Conservation (phyloP, 1,140 invertebrate species). For the Saccostrea echinata region DNA sequence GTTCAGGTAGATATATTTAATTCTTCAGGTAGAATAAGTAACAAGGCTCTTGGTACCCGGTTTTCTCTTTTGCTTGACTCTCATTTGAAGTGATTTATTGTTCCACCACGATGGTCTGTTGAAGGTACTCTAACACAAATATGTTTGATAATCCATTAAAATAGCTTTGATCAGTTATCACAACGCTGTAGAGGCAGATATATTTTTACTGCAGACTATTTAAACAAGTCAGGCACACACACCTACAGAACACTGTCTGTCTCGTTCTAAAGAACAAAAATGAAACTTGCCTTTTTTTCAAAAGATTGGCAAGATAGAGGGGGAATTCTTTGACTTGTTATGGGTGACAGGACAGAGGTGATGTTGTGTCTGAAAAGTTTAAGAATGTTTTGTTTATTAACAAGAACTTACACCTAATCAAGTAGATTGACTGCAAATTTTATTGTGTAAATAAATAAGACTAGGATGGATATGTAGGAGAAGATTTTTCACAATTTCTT, state of each 20-base stretch:
- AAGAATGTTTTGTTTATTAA: neutral
- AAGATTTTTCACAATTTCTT: too few species aligned
- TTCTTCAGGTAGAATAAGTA: neutral
- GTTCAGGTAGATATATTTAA: constrained; percentile 23
- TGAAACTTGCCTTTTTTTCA: neutral
- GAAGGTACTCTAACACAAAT: constrained; percentile 31
- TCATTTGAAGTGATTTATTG: constrained; percentile 32
- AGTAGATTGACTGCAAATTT: too few species aligned
- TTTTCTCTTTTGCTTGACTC: neutral
- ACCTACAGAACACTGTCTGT: neutral
- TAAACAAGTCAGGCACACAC: constrained; percentile 23
- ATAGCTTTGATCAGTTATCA: constrained; percentile 34
- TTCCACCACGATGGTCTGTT: neutral
- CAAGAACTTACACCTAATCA: too few species aligned
- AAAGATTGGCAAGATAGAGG: neutral
- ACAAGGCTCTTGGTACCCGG: neutral
- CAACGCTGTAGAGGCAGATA: neutral
- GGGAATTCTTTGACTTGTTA: neutral
- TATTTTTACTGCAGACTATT: neutral
- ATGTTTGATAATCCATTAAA: constrained; percentile 33
- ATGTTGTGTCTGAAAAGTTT: constrained; percentile 30
- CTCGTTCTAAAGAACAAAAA: neutral
- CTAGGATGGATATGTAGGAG: too few species aligned
- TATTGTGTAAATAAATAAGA: too few species aligned
- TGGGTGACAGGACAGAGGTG: neutral